Base-by-base conservation (phyloP, 2,888 invertebrate genomes). In the Agrochola lychnidis region DNA sequence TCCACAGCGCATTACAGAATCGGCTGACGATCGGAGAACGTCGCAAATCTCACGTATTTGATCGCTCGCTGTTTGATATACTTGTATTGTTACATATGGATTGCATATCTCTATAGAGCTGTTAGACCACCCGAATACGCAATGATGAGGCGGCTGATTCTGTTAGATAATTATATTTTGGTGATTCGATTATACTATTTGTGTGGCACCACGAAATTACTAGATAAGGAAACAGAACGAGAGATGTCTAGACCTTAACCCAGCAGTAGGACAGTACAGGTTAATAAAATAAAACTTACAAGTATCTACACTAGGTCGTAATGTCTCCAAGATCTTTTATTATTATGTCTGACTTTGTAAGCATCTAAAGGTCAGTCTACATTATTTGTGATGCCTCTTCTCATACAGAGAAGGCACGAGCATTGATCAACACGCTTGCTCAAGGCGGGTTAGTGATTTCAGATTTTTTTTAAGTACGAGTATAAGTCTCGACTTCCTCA, bases 41-140 rank as follows among this genome's bases (percentile, higher is more conserved):
- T 91, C 90, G 92, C 94, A 92, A 94, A 94, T 95, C 94, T 94
- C 95, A 96, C 95, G 95, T 95, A 95, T 96, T 95, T 94, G 93
- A 94, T 94, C 94, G 90, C 91, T 92, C 89, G 92, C 91, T 93
- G 89, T 88, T 86, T 82, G 90, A 91, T 92, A 90, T 90, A 92
- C 88, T 83, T 88, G 88, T 90, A 90, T 91, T 92, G 91, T 92
- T 92, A 91, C 92, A 92, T 94, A 91, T 92, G 91, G 87, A 86
- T 83, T 68, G 72, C 30, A 73, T 80, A 92, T 85, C 73, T 87
- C 4, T 88, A 84, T 79, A 85, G 93, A 93, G 94, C 40, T 90
- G 94, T 51, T 87, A 25, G 6, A 78, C 10, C 36, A 30, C 59
- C 36, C 30, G 1, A 14, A 42, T 16, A n/a, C 7, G 7, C 4